Conservation (phyloP, 2,797 vertebrate species). For the Philypnodon macrostomus region DNA sequence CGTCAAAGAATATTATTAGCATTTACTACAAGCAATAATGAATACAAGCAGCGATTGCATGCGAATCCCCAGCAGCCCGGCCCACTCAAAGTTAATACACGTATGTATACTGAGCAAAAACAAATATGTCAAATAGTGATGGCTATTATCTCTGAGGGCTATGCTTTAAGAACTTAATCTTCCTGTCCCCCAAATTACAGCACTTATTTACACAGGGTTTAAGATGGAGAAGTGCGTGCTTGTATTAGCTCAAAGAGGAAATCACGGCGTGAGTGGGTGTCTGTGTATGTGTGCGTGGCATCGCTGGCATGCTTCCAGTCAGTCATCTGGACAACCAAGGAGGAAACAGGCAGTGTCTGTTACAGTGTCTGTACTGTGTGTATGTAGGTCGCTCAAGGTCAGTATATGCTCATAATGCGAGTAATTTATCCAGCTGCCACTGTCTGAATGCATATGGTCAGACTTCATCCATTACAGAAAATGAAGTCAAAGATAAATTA, state of each 20-base stretch:
- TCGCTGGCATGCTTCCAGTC: slow-evolving; percentile 36
- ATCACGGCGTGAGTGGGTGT: slow-evolving; percentile 21
- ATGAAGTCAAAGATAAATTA: slow-evolving; percentile 10
- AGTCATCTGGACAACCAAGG: no score
- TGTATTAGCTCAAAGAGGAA: slow-evolving; percentile 5
- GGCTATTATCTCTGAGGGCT: slow-evolving; percentile 29
- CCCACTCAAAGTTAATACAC: slow-evolving; percentile 5
- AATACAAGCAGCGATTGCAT: slow-evolving; percentile 1
- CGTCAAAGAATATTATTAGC: neutral
- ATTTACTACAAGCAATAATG: neutral
- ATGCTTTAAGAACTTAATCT: slow-evolving; percentile 33
- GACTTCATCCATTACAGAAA: slow-evolving; percentile 7
- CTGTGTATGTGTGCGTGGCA: neutral
- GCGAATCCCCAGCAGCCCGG: slow-evolving; percentile 10
- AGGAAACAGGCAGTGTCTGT: neutral
- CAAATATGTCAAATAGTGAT: slow-evolving; percentile 23
- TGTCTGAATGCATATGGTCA: slow-evolving; percentile 22
- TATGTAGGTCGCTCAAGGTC: slow-evolving; percentile 16
- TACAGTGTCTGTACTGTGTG: neutral
- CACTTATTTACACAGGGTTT: slow-evolving; percentile 38
- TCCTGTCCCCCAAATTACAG: slow-evolving; percentile 32
- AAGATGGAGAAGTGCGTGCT: slow-evolving; percentile 17
- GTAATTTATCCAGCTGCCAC: neutral
- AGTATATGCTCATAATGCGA: neutral
- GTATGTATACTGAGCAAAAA: slow-evolving; percentile 29